A percentile compares a stretch with the other conserved stretches of the same genome.
Conservation (phyloP, 2,797 vertebrate species). For the Emys orbicularis region DNA sequence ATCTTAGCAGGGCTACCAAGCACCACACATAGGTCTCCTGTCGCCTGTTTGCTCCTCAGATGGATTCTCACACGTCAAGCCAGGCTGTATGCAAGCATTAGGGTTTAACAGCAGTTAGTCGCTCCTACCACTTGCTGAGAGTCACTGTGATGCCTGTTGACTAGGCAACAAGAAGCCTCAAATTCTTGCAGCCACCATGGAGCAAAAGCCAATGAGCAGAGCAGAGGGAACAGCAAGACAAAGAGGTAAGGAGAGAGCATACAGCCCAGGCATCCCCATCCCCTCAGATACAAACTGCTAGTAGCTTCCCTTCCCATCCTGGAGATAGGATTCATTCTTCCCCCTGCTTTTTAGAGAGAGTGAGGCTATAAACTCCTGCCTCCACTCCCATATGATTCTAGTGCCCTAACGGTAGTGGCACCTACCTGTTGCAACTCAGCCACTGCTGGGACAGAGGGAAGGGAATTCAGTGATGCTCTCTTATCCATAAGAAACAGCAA, state of each 20-base stretch:
- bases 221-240: slow-evolving; percentile 3
- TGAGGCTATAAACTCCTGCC: background rate
- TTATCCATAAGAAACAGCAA: background rate
- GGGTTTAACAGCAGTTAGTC: slow-evolving; percentile 29
- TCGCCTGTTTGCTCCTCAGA: slow-evolving; percentile 52
- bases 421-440: background rate
- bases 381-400: background rate
- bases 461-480: background rate
- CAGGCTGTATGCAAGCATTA: slow-evolving; percentile 39
- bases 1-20: slow-evolving; percentile 6
- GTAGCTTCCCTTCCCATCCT: background rate
- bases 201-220: slow-evolving; percentile 24
- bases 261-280: background rate
- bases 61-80: slow-evolving; percentile 59
- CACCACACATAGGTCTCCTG: slow-evolving; percentile 25
- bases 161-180: slow-evolving; percentile 61
- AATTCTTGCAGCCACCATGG: slow-evolving; percentile 71
- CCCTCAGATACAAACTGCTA: background rate
- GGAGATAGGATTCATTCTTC: background rate
- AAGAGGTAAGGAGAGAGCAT: slow-evolving; percentile 58
- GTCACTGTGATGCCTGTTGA: slow-evolving; percentile 59
- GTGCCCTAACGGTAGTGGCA: background rate
- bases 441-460: background rate
- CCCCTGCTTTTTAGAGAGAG: background rate
- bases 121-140: slow-evolving; percentile 57